phyloP scores from a whole-genome alignment of 2,113 vertebrate species.

The Solenodon paradoxus region DNA sequence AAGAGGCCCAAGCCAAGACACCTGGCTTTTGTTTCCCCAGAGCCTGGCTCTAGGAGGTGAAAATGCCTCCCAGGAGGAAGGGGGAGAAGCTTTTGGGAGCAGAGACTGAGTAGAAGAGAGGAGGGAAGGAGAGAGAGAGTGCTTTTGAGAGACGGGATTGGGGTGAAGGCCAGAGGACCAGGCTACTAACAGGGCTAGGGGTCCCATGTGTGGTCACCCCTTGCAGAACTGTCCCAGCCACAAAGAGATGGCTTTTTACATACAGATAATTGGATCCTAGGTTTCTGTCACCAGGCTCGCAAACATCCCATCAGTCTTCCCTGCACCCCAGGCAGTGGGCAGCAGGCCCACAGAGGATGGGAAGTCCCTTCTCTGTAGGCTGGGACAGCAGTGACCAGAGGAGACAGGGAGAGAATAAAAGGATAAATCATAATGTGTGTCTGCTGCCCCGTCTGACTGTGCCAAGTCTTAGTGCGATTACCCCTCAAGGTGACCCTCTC shows the following conservation, averaged over 20 bases:
- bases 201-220: no score
- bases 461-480: neutral
- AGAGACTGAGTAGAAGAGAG: no score
- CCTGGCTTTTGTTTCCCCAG: constrained; percentile 70
- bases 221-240: fast-evolving
- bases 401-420: neutral
- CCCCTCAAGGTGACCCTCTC: neutral
- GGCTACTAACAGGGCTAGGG: neutral
- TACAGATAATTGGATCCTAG: neutral
- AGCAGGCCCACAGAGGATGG: neutral
- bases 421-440: fast-evolving
- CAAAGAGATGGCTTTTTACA: neutral
- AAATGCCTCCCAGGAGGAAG: neutral
- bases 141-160: neutral
- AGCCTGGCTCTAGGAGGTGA: neutral
- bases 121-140: neutral
- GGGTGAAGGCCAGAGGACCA: neutral
- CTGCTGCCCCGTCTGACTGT: fast-evolving
- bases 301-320: no score
- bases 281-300: neutral
- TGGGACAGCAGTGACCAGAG: neutral
- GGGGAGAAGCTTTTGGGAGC: neutral
- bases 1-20: constrained; percentile 66
- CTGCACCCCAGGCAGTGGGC: fast-evolving
- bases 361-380: fast-evolving